phyloP scores from a whole-genome alignment of 2,113 vertebrate genomes.

The Nerophis lumbriciformis region DNA sequence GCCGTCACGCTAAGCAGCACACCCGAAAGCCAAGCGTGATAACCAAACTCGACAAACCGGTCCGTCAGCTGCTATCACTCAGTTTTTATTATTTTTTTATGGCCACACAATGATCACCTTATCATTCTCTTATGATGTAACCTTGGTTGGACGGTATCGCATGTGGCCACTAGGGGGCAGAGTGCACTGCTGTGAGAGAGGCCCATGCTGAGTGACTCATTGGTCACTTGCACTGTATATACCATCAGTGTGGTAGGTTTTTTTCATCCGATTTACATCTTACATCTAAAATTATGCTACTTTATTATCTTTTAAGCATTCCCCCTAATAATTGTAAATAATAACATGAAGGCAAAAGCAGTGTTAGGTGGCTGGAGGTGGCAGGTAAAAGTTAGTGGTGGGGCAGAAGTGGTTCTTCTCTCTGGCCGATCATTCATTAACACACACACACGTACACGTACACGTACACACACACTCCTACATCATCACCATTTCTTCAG shows the following conservation, averaged over 20 bases:
- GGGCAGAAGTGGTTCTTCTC: conserved; percentile 16
- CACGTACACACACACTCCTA: conserved; percentile 16
- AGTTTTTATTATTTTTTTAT: not conserved
- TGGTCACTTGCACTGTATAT: not conserved
- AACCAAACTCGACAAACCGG: conserved; percentile 3
- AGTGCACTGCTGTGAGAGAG: conserved; percentile 5
- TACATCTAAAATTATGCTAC: not conserved
- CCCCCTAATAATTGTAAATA: not conserved
- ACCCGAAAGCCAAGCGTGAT: conserved; percentile 29
- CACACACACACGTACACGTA: not conserved
- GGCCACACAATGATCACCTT: not conserved
- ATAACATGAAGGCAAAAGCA: too few species aligned
- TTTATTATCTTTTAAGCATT: not conserved
- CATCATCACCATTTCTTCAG: conserved; percentile 60
- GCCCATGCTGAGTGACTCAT: not conserved
- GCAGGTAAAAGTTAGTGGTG: not conserved
- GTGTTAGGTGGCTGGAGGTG: not conserved
- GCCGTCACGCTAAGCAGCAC: not conserved
- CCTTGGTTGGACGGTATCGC: not conserved
- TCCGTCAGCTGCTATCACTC: conserved; percentile 3
- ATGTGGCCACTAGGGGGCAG: conserved; percentile 52
- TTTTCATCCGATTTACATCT: not conserved
- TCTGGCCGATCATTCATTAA: conserved; percentile 51
- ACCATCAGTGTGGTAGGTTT: not conserved
- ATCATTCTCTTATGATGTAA: not conserved